Conservation (phyloP, 2,113 vertebrate genomes). For the Hydrochoerus hydrochaeris region DNA sequence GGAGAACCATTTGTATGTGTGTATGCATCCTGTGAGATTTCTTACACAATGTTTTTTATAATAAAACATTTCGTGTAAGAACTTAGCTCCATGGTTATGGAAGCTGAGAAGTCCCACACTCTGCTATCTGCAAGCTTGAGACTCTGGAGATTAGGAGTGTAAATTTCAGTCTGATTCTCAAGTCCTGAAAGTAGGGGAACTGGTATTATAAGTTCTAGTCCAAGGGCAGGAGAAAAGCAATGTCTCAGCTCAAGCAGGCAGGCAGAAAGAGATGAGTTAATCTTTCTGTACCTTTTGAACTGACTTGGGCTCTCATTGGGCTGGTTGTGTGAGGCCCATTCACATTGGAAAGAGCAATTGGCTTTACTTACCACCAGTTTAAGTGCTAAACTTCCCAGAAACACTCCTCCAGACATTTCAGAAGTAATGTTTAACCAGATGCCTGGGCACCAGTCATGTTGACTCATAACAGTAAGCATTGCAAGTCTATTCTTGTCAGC, state of each 20-base stretch:
- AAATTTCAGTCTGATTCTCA: not conserved
- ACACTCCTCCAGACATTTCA: not conserved
- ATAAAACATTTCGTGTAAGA: not conserved
- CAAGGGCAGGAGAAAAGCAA: not conserved
- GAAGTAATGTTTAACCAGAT: not conserved
- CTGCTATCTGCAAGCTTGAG: not conserved
- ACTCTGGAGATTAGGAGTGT: not conserved
- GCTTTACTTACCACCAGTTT: not conserved
- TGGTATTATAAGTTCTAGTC: not conserved
- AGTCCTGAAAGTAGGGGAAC: not conserved
- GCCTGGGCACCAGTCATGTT: not conserved
- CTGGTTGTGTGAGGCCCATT: not conserved
- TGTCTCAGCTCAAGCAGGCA: not conserved
- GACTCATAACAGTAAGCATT: not conserved
- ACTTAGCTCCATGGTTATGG: not conserved
- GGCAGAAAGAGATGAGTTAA: not conserved
- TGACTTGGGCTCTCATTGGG: not conserved
- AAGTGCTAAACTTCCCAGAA: not conserved
- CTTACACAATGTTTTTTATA: not conserved
- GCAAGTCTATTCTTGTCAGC: not conserved
- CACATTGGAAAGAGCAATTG: not conserved
- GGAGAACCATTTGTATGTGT: not conserved
- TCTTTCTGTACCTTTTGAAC: not conserved
- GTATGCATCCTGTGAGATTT: not conserved
- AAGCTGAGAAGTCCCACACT: not conserved